Conservation (phyloP, 2,797 vertebrate species). For the Labroides dimidiatus region DNA sequence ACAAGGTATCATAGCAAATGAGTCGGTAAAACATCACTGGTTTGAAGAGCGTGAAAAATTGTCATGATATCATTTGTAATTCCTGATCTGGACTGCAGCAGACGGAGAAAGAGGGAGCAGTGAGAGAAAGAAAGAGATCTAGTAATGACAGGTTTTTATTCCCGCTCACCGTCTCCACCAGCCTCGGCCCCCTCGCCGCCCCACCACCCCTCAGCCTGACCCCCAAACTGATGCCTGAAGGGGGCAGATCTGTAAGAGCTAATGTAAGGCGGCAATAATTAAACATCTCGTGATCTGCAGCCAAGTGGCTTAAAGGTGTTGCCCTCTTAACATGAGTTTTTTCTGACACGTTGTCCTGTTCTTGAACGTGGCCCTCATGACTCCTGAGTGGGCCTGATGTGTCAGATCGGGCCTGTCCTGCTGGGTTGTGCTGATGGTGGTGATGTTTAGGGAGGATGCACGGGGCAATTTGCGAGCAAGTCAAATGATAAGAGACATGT, state of each 20-base stretch:
- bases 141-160: conserved; percentile 65
- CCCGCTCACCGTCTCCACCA: conserved; percentile 56
- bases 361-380: conserved; percentile 65
- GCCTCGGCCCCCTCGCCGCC: conserved; percentile 16
- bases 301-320: conserved; percentile 78
- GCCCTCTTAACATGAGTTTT: conserved; percentile 72
- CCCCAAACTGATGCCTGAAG: conserved; percentile 57
- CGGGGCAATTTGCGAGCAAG: conserved; percentile 31
- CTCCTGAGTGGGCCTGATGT: conserved; percentile 63
- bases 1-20: conserved; percentile 90
- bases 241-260: conserved; percentile 53
- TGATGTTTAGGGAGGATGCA: conserved; percentile 47
- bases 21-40: conserved; percentile 91
- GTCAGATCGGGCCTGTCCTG: conserved; percentile 55
- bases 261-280: conserved; percentile 84
- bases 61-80: conserved; percentile 88
- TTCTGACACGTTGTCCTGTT: conserved; percentile 80
- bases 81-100: conserved; percentile 76
- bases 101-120: conserved; percentile 42
- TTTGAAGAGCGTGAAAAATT: conserved; percentile 86
- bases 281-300: conserved; percentile 70
- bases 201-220: conserved; percentile 40
- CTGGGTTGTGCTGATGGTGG: conserved; percentile 32
- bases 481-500: conserved; percentile 28
- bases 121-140: conserved; percentile 33